Evolutionary conservation across 53 echinoderm and acorn worm species (phyloP).

Genomic region (Temnopleurus reevesii): DNA sequence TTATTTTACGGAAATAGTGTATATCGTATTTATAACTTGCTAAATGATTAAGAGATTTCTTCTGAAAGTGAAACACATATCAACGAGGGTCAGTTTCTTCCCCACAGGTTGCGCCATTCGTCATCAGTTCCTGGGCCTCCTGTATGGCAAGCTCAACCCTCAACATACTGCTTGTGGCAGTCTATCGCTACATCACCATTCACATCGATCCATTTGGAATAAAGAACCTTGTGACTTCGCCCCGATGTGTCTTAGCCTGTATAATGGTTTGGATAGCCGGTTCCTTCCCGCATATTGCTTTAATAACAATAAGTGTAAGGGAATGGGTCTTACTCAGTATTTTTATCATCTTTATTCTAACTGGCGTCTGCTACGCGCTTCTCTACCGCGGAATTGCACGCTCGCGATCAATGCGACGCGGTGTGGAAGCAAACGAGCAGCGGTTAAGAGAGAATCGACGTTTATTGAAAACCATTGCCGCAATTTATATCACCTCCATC

Average conservation of each 20-base stretch:
- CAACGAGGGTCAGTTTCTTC: too few species aligned
- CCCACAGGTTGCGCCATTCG: neutral
- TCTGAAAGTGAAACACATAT: too few species aligned
- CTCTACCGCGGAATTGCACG: constrained; percentile 8
- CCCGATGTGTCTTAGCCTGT: neutral
- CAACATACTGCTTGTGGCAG: neutral
- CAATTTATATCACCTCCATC: neutral
- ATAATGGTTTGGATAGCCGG: neutral
- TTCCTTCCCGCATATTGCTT: neutral
- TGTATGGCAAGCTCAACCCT: neutral
- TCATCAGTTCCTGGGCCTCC: neutral
- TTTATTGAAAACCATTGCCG: neutral
- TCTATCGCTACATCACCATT: neutral
- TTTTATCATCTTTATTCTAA: neutral
- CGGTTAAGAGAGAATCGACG: constrained; percentile 19
- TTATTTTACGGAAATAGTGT: too few species aligned
- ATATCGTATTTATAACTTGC: too few species aligned
- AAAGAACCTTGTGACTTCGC: neutral
- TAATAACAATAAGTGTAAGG: neutral
- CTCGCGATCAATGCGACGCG: neutral
- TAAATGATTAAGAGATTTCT: too few species aligned
- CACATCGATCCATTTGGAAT: neutral
- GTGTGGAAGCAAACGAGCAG: neutral
- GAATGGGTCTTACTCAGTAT: neutral
- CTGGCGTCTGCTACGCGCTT: neutral